Base-by-base conservation (phyloP, 2,888 invertebrate genomes). In the Ophonus ardosiacus region DNA sequence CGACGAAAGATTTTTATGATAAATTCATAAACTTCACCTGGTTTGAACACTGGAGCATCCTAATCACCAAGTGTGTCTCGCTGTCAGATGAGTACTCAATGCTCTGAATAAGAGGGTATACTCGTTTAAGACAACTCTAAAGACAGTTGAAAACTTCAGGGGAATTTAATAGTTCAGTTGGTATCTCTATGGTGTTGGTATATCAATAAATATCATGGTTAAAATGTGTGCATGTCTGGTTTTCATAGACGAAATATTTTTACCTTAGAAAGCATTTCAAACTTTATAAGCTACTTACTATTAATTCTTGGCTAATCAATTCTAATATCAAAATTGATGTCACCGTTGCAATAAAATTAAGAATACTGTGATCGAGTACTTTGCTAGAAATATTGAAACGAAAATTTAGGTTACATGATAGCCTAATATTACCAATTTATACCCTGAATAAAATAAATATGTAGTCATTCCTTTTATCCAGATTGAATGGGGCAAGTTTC, bases 391-490 rank as follows among this genome's bases (percentile, higher is more conserved):
- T 74, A 74, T 43, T 74, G 71, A 74, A 43, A 43, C 1, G 17
- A 65, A 24, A 65, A 65, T 74, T 74, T 40, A 43, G 17, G 43
- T 74, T 68, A 68, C 43, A 68, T 68, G 15, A 15, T 38, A 15
- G 31, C 24, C 68, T 61, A 61, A 68, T 38, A 68, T 31, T 68
- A 61, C 61, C 61, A 61, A 61, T 61, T 61, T 61, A 7, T 51
- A 13, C 13, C 43, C 43, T 51, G 43, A 51, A 51, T 51, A 51
- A 51, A 51, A 51, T 51, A 51, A 51, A 51, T 51, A 51, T 10
- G 43, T 51, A 51, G 10, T 51, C 10, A 51, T 51, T 51, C 43
- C 43, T 51, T 51, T 51, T 51, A 51, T 51, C 43, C 43, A 51
- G 13, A 51, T 51, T 51, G 43, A 51, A 51, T 51, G 43, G 43